phyloP scores from a whole-genome alignment of 2,888 invertebrate genomes.

The Quadriops clusia region DNA sequence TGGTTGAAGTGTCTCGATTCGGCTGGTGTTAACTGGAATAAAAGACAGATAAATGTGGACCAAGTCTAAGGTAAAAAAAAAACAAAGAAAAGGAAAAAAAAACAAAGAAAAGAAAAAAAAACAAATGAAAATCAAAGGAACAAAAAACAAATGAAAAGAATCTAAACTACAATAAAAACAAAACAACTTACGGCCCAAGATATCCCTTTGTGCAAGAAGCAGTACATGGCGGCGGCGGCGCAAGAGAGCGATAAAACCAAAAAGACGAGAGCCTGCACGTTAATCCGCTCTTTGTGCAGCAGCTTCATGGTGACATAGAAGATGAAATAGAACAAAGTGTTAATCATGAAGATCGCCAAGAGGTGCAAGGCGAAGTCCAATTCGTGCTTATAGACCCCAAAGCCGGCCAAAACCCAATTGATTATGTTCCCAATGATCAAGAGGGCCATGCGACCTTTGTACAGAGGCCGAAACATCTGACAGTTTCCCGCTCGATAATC shows the following conservation, averaged over 20 bases:
- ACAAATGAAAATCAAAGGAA: neutral
- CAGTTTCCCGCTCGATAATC: slow-evolving; percentile 36
- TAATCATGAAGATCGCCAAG: slow-evolving; percentile 67
- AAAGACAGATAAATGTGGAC: slow-evolving; percentile 4
- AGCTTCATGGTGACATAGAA: slow-evolving; percentile 79
- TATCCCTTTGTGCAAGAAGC: slow-evolving; percentile 60
- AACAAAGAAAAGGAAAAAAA: slow-evolving; percentile 6
- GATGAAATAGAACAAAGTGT: slow-evolving; percentile 65
- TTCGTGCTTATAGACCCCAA: slow-evolving; percentile 49
- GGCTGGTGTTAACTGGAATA: slow-evolving; percentile 53
- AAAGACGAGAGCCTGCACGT: slow-evolving; percentile 49
- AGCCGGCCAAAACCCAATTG: slow-evolving; percentile 54
- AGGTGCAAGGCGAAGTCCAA: slow-evolving; percentile 72
- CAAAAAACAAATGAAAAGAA: neutral
- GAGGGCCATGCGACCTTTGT: slow-evolving; percentile 44
- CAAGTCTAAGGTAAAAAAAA: too few relatives aligned
- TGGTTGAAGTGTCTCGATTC: slow-evolving; percentile 62
- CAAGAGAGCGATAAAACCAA: slow-evolving; percentile 49
- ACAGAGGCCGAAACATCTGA: slow-evolving; percentile 36
- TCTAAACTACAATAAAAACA: slow-evolving; percentile 2
- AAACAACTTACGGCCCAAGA: slow-evolving; percentile 48
- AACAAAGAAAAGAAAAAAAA: neutral
- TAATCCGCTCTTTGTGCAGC: slow-evolving; percentile 52
- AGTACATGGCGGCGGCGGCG: slow-evolving; percentile 58
- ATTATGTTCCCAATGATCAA: slow-evolving; percentile 48